A percentile compares a stretch with the other conserved stretches of the same genome.
These are phyloP conservation scores for Leucania comma DNA, from an alignment of 2,888 invertebrate genomes.

Conservation along the genomic window DNA sequence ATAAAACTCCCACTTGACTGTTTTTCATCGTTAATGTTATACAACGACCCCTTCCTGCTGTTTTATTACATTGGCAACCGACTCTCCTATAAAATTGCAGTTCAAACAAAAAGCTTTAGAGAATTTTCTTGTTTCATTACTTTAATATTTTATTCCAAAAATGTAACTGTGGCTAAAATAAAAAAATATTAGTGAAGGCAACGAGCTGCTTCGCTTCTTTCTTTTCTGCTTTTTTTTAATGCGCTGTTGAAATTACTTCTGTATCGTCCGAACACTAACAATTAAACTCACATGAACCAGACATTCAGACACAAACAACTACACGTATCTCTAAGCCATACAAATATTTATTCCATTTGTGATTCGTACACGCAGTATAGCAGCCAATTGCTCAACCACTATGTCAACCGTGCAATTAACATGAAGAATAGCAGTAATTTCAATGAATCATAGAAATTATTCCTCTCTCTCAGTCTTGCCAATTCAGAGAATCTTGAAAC, in stretches of 20 bases:
- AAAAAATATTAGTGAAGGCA: background rate
- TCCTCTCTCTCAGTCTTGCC: background rate
- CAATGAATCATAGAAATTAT: conserved; percentile 14
- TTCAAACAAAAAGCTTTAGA: conserved; percentile 21
- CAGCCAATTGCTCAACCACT: too few relatives aligned
- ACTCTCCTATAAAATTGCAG: conserved; percentile 40
- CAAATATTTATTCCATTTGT: too few relatives aligned
- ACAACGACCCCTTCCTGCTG: conserved; percentile 45
- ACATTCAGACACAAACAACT: too few relatives aligned
- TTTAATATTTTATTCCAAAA: background rate
- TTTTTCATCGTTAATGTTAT: conserved; percentile 52
- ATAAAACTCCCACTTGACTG: conserved; percentile 43
- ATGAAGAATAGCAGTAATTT: conserved; percentile 4
- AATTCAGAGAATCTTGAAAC: background rate
- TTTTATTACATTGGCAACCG: conserved; percentile 59
- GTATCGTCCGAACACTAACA: too few relatives aligned
- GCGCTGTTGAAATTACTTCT: too few relatives aligned
- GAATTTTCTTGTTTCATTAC: background rate
- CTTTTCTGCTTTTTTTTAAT: too few relatives aligned
- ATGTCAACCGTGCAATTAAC: background rate
- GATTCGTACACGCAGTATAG: too few relatives aligned
- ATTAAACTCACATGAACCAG: too few relatives aligned
- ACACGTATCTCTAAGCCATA: too few relatives aligned
- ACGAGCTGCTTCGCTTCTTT: background rate
- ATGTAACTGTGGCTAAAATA: background rate